Base-by-base conservation (phyloP, 1,140 invertebrate genomes). In the Pogonus chalceus region DNA sequence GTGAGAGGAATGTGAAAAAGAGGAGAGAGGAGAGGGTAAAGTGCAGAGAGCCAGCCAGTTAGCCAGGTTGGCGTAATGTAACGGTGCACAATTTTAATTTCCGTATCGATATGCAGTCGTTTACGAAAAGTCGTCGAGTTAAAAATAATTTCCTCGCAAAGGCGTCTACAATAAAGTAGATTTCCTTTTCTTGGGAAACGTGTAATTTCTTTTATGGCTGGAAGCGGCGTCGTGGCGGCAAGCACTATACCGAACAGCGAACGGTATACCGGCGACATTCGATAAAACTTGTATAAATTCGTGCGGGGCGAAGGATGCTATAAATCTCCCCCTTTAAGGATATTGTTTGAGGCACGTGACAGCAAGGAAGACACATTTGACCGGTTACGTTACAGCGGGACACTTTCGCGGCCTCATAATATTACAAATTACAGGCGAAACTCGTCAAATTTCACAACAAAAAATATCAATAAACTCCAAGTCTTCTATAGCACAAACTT, bases 271-370 rank as follows among this genome's bases (percentile, higher is more conserved):
- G 18, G 37, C 37, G 37, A 43, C 37, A 54, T 55, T 47, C 58
- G 56, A 57, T 58, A 55, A 57, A 61, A 59, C 52, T 59, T 59
- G 58, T 57, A 61, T 61, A 59, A 61, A 61, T 59, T 61, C 60
- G 53, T 56, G 54, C 53, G 53, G 52, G 60, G 37, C 37, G 37
- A 43, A 56, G 52, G 52, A 53, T 50, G 53, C 54, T 47, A 62
- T 60, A 60, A 62, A 60, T 60, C 58, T 60, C 52, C 12, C 56
- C 51, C 50, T 60, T 43, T 62, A 58, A 60, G 58, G 60, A 62
- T 62, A 62, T 60, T 62, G 58, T 62, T 62, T 55, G 56, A 62
- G 58, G 60, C 60, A 62, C 60, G 60, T 62, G 60, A 62, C 37
- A 43, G 7, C 9, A 10, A 43, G 37, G 18, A 43, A 43, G 37